Evolutionary conservation across 2,888 invertebrate species (phyloP), one percentile per base, ranked within the genome.

Genomic region (Thelaira solivaga): DNA sequence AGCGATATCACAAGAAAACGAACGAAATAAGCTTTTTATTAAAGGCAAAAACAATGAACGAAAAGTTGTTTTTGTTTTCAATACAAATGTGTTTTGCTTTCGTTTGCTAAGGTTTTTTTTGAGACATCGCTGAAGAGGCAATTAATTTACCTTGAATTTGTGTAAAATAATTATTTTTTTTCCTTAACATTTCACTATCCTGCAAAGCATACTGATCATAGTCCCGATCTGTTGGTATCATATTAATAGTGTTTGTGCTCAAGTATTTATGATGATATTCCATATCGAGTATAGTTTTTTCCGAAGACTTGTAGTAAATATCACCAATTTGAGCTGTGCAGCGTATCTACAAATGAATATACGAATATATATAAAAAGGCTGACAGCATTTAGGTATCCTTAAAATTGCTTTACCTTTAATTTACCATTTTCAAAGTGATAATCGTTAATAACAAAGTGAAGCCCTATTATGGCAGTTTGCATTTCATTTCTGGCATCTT

Each of bases 281-380:
- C 1, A 59, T 55, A 45, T 78, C 78, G 83, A 92, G 92, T 34
- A 92, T 90, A 81, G 91, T 92, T 82, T 92, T 92, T 86, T 93
- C 93, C 6, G 92, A 92, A 83, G 92, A 92, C 85, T 92, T 91
- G 90, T 92, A 92, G 85, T 93, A 93, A 51, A 93, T 90, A 82
- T 92, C 90, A 85, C 92, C 91, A 82, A 93, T 90, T 76, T 91
- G 91, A 0, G 93, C 93, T 78, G 91, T 91, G 87, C 93, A 93
- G 1, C 93, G 91, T 43, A 93, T 89, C 89, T 91, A 73, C n/a
- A 55, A 31, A 62, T 13, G 7, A 1, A 24, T 20, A n/a, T 55
- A 1, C 18, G 10, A 41, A 41, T 29, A 34, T 18, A 18, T 13
- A 4, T 45, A 4, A 6, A 4, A 24, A 36, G 20, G 2, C 0